phyloP scores from a whole-genome alignment of 2,113 vertebrate species.

The Aleadryas rufinucha region DNA sequence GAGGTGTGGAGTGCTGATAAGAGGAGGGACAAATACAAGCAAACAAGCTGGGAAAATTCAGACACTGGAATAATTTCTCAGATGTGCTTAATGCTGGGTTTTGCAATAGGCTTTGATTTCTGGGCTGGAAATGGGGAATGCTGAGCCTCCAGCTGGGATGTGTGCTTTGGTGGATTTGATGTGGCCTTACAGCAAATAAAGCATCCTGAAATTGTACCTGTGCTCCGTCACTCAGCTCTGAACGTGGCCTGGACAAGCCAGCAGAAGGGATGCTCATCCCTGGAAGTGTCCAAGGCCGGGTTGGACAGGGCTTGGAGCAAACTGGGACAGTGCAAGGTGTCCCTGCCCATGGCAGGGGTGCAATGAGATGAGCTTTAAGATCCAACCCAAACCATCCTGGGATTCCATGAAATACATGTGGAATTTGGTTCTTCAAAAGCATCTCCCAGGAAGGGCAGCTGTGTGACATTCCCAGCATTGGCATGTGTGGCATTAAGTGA shows the following conservation, averaged over 20 bases:
- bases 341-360: background rate
- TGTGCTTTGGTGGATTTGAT: background rate
- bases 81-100: background rate
- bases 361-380: background rate
- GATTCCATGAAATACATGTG: background rate
- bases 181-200: background rate
- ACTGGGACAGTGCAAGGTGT: background rate
- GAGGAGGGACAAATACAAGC: background rate
- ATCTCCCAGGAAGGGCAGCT: background rate
- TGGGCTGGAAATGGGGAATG: background rate
- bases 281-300: background rate
- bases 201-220: background rate
- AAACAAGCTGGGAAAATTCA: background rate
- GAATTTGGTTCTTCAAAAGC: background rate
- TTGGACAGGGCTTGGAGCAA: background rate
- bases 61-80: background rate
- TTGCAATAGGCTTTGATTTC: background rate
- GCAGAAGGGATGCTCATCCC: background rate
- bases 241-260: background rate
- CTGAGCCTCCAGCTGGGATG: background rate
- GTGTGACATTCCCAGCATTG: rapidly evolving
- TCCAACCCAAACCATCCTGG: background rate
- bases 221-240: background rate
- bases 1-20: background rate
- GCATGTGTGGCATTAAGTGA: background rate